Conservation (phyloP, 1,140 invertebrate species). For the Eufriesea mexicana region DNA sequence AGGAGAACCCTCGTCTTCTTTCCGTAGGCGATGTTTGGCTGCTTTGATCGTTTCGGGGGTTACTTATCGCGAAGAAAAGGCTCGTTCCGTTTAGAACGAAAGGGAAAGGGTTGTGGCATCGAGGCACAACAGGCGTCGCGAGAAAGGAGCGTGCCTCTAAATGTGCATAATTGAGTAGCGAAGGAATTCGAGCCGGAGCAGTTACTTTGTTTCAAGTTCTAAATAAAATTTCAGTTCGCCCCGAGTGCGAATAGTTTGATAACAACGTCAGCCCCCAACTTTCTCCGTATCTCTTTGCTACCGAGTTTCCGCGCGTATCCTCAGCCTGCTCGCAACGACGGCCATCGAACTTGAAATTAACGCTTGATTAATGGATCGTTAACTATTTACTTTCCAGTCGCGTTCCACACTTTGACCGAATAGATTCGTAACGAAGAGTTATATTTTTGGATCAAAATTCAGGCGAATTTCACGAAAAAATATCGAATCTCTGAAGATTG, state of each 20-base stretch:
- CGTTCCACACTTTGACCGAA: no score
- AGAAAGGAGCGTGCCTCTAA: conserved; percentile 10
- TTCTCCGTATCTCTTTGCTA: conserved; percentile 38
- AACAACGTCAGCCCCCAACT: conserved; percentile 29
- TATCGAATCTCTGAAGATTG: no score
- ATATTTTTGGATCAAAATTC: no score
- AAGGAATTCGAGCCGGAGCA: conserved; percentile 25
- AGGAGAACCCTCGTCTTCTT: no score
- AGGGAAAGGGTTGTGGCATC: conserved; percentile 12
- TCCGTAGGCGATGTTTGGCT: not conserved
- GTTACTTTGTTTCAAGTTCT: conserved; percentile 34
- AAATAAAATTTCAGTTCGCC: conserved; percentile 38
- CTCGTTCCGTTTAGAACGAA: not conserved
- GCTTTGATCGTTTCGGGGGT: no score
- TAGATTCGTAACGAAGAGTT: no score
- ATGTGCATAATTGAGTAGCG: conserved; percentile 36
- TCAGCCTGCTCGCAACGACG: not conserved
- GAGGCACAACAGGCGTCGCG: not conserved
- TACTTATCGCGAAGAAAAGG: not conserved
- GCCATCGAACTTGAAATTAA: conserved; percentile 19
- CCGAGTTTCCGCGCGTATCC: conserved; percentile 25
- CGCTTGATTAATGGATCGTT: not conserved
- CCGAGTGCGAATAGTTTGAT: conserved; percentile 38
- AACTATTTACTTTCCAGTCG: no score
- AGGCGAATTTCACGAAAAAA: no score